Conservation (phyloP, 2,113 vertebrate species). For the Ctenodactylus gundi region DNA sequence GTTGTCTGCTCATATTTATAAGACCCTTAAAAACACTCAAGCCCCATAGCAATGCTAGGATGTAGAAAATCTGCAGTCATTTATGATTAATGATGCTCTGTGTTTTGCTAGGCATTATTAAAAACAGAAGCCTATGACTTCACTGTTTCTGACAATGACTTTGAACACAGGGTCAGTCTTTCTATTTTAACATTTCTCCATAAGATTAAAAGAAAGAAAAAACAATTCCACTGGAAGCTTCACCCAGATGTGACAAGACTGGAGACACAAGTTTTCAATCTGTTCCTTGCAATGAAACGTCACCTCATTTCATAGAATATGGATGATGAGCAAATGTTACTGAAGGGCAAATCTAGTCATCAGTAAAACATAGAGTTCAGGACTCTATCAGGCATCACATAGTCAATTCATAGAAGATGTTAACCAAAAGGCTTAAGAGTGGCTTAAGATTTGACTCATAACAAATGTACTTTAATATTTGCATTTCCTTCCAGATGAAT, state of each 20-base stretch:
- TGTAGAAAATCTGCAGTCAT: conserved; percentile 83
- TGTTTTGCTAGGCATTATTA: conserved; percentile 86
- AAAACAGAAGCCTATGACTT: conserved; percentile 89
- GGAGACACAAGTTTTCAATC: conserved; percentile 88
- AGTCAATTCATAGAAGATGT: conserved; percentile 80
- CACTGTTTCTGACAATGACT: conserved; percentile 86
- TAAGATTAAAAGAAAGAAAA: conserved; percentile 89
- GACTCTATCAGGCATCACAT: conserved; percentile 76
- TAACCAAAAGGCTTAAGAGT: conserved; percentile 61
- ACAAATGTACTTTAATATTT: conserved; percentile 70
- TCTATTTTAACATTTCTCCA: conserved; percentile 85
- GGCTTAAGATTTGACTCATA: conserved; percentile 68
- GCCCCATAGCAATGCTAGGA: conserved; percentile 73
- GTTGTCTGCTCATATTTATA: conserved; percentile 81
- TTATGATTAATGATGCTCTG: conserved; percentile 87
- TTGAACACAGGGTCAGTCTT: conserved; percentile 85
- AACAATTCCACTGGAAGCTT: conserved; percentile 82
- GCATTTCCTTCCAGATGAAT: conserved; percentile 62
- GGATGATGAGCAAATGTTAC: conserved; percentile 84
- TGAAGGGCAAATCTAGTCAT: conserved; percentile 82
- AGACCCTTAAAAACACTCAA: conserved; percentile 70
- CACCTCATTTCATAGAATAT: conserved; percentile 82
- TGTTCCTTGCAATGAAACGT: conserved; percentile 83
- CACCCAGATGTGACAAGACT: conserved; percentile 83
- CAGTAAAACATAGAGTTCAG: conserved; percentile 81